Conservation (phyloP, 2,113 vertebrate genomes). For the Machaerirhynchus nigripectus region DNA sequence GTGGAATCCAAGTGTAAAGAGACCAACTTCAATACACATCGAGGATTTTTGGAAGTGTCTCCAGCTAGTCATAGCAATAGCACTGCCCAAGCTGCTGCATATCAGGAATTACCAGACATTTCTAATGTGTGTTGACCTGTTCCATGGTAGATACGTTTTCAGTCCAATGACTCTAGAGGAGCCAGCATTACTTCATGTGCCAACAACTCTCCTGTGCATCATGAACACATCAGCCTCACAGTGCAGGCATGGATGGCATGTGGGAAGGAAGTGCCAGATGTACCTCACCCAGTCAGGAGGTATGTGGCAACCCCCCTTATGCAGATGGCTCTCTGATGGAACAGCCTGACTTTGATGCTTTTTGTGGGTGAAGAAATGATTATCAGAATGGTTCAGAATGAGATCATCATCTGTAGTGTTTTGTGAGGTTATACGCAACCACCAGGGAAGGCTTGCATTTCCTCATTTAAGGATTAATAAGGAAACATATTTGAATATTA, state of each 20-base stretch:
- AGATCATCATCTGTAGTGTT: neutral
- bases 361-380: neutral
- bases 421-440: neutral
- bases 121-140: neutral
- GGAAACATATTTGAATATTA: neutral
- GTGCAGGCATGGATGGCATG: neutral
- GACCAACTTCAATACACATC: neutral
- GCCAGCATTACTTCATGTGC: accelerated
- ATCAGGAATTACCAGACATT: neutral
- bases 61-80: neutral
- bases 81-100: neutral
- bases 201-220: neutral
- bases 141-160: neutral
- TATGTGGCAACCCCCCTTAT: neutral
- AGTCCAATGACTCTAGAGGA: neutral
- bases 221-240: neutral
- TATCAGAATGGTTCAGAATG: neutral
- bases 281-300: neutral
- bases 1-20: neutral
- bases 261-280: neutral
- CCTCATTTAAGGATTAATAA: neutral
- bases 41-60: neutral
- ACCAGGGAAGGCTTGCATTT: neutral
- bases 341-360: neutral
- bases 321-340: neutral